Percentiles rank a stretch among this genome's conserved stretches.
phyloP scores from a whole-genome alignment of 2,888 invertebrate genomes.

The Erynnis tages region DNA sequence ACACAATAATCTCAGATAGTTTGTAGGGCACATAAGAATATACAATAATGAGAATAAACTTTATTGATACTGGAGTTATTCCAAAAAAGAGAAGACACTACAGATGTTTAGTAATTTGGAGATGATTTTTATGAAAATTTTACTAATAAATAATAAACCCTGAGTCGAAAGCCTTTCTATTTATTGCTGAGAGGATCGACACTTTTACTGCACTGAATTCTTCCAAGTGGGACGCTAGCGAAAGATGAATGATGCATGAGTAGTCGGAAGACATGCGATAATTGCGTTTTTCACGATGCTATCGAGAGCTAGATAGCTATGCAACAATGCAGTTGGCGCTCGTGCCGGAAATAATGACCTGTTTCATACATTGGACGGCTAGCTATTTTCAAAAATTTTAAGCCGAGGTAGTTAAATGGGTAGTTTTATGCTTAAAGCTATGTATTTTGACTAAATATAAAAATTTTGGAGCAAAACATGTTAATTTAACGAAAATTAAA shows the following conservation, averaged over 20 bases:
- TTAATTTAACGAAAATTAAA: too few species aligned
- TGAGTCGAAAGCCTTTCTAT: conserved; percentile 7
- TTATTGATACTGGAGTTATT: too few species aligned
- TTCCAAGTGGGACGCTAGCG: conserved; percentile 20
- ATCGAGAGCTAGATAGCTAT: conserved; percentile 15
- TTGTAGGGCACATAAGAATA: not conserved
- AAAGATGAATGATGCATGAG: conserved; percentile 21
- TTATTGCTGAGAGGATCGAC: conserved; percentile 7
- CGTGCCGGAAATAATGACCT: conserved; percentile 23
- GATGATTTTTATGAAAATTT: too few species aligned
- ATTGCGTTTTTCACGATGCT: conserved; percentile 20
- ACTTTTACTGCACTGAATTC: conserved; percentile 20
- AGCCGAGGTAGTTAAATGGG: too few species aligned
- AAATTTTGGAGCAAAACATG: too few species aligned
- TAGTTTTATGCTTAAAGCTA: too few species aligned
- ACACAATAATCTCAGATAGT: not conserved
- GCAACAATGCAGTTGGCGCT: conserved; percentile 21
- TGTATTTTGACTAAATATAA: too few species aligned
- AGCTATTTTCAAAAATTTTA: not conserved
- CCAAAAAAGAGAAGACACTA: too few species aligned
- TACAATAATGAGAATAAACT: too few species aligned
- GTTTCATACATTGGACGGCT: not conserved
- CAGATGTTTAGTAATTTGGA: too few species aligned
- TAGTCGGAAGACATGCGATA: conserved; percentile 19
- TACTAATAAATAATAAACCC: too few species aligned